Evolutionary conservation across 2,113 vertebrate genomes (phyloP).

Genomic region (Pseudorhombus dupliciocellatus): DNA sequence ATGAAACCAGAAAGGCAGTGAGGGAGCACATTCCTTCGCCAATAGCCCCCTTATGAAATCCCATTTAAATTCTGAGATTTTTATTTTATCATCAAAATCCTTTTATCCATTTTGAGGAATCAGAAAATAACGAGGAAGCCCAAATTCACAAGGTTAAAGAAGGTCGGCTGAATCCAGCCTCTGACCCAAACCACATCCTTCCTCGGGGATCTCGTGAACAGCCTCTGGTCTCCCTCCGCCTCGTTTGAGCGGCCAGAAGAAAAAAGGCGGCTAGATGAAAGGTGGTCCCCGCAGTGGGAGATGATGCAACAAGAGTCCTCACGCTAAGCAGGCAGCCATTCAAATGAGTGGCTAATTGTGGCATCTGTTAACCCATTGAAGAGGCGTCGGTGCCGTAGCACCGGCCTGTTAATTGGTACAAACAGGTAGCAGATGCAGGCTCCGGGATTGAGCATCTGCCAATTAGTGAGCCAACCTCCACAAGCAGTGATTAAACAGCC

Average conservation of each 20-base stretch:
- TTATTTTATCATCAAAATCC: no score
- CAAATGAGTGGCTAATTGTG: slow-evolving; percentile 90
- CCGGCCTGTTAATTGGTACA: slow-evolving; percentile 81
- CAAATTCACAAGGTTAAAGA: no score
- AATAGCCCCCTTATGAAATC: no score
- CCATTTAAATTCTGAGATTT: no score
- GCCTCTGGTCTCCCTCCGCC: slow-evolving; percentile 44
- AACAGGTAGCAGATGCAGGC: slow-evolving; percentile 82
- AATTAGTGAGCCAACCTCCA: slow-evolving; percentile 70
- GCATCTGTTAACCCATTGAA: slow-evolving; percentile 88
- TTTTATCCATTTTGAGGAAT: no score
- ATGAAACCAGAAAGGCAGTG: neutral
- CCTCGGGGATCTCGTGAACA: slow-evolving; percentile 32
- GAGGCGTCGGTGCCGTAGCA: slow-evolving; percentile 77
- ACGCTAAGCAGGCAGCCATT: slow-evolving; percentile 86
- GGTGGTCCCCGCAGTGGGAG: slow-evolving; percentile 78
- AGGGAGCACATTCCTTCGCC: no score
- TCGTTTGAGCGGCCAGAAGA: slow-evolving; percentile 57
- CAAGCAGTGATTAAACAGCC: slow-evolving; percentile 64
- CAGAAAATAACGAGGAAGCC: no score
- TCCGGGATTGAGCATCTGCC: slow-evolving; percentile 74
- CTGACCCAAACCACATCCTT: no score
- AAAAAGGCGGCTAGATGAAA: slow-evolving; percentile 68
- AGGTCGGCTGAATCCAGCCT: no score
- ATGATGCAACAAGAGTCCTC: slow-evolving; percentile 81